A percentile compares a stretch with the other conserved stretches of the same genome.
Conservation (phyloP, 1,140 invertebrate genomes). For the Popillia japonica region DNA sequence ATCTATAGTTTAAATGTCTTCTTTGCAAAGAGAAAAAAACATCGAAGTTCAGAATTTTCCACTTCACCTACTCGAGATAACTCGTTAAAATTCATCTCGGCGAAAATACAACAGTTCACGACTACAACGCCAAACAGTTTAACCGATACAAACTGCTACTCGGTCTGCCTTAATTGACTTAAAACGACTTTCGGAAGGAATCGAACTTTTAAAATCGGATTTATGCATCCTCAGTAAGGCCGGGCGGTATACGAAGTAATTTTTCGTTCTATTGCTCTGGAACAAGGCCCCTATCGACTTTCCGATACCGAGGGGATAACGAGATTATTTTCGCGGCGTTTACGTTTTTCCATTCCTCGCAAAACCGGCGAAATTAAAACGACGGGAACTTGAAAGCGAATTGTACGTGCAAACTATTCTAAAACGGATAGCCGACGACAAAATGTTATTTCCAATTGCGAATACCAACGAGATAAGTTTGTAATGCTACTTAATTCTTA, state of each 20-base stretch:
- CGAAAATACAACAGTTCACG: not conserved
- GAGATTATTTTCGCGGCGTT: not conserved
- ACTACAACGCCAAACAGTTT: not conserved
- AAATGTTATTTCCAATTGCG: too few species aligned
- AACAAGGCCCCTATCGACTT: not conserved
- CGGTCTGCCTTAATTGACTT: not conserved
- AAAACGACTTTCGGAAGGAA: not conserved
- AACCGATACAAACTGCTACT: not conserved
- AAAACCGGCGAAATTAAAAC: not conserved
- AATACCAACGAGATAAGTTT: too few species aligned
- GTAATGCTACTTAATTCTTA: too few species aligned
- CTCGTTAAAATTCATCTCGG: not conserved
- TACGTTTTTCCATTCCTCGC: not conserved
- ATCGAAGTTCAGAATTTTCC: too few species aligned
- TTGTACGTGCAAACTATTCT: too few species aligned
- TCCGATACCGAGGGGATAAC: not conserved
- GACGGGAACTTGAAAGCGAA: not conserved
- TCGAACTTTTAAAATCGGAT: not conserved
- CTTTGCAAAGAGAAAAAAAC: too few species aligned
- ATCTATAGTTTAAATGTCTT: too few species aligned
- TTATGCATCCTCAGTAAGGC: not conserved
- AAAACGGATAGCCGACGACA: too few species aligned
- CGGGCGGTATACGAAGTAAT: not conserved
- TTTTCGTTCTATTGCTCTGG: conserved; percentile 12
- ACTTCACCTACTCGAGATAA: not conserved